These are phyloP conservation scores for Archivesica marissinica DNA, from an alignment of 1,140 invertebrate species.

Conservation along the genomic window DNA sequence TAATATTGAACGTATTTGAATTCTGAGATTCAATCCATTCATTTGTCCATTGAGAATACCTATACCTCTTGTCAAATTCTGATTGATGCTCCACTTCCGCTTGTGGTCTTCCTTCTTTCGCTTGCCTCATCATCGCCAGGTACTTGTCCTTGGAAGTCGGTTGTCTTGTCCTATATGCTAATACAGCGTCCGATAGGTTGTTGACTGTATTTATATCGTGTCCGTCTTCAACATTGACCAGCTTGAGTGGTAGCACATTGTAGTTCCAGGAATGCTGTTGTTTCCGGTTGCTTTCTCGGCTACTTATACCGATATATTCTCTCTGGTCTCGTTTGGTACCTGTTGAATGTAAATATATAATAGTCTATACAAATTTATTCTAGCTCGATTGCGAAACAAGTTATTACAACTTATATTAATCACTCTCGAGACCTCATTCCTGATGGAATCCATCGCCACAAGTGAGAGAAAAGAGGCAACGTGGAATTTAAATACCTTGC, in stretches of 20 bases:
- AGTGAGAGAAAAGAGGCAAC: too few relatives aligned
- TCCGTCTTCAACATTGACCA: background rate
- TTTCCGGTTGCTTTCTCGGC: background rate
- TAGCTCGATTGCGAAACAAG: too few relatives aligned
- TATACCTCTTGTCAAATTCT: background rate
- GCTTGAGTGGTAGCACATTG: background rate
- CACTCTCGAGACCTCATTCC: too few relatives aligned
- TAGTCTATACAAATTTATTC: too few relatives aligned
- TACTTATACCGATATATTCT: conserved; percentile 10
- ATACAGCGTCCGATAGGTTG: conserved; percentile 11
- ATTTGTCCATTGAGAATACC: conserved; percentile 9
- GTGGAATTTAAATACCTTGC: too few relatives aligned
- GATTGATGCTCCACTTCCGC: background rate
- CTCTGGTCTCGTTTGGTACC: background rate
- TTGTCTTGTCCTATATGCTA: conserved; percentile 6
- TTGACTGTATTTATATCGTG: background rate
- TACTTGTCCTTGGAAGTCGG: conserved; percentile 24
- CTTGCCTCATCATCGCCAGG: conserved; percentile 21
- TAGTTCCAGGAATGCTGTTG: conserved; percentile 17
- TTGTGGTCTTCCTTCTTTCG: conserved; percentile 20
- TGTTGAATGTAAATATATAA: too few relatives aligned
- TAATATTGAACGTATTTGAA: background rate
- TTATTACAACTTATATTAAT: too few relatives aligned
- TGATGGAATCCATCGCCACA: too few relatives aligned
- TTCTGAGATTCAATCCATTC: conserved; percentile 14